Conservation (phyloP, 2,888 invertebrate genomes). For the Mycalesis mineus region DNA sequence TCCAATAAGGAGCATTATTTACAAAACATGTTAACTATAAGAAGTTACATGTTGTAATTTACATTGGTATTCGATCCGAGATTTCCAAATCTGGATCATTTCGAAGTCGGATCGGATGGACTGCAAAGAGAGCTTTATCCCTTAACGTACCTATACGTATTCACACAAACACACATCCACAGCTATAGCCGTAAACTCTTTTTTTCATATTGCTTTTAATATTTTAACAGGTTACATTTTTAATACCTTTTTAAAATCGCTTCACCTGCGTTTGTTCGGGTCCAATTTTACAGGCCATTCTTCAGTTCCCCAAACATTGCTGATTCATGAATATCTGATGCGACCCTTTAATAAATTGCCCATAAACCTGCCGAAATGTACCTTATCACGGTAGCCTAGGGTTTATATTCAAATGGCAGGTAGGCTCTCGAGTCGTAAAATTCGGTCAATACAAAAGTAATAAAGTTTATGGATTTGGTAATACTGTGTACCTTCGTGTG, state of each 20-base stretch:
- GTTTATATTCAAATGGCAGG: constrained; percentile 38
- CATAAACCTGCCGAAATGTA: constrained; percentile 35
- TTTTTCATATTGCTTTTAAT: not conserved
- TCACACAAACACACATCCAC: no score
- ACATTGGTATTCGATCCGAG: no score
- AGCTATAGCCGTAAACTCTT: no score
- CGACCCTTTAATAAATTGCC: constrained; percentile 24
- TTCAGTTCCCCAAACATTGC: constrained; percentile 24
- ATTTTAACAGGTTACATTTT: not conserved
- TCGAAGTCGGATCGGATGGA: no score
- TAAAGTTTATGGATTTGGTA: constrained; percentile 42
- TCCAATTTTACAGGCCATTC: constrained; percentile 21
- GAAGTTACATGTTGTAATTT: no score
- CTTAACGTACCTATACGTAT: not conserved
- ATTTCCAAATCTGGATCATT: no score
- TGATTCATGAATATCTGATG: constrained; percentile 27
- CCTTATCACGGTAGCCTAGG: constrained; percentile 39
- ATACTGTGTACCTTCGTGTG: constrained; percentile 17
- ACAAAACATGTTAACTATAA: no score
- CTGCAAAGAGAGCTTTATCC: no score
- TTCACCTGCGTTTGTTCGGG: constrained; percentile 10
- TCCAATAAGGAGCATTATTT: no score
- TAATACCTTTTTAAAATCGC: constrained; percentile 5
- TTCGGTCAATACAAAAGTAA: constrained; percentile 34
- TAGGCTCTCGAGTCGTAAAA: constrained; percentile 38